Base-by-base conservation (phyloP, 2,888 invertebrate genomes). In the Dichetophora obliterata region DNA sequence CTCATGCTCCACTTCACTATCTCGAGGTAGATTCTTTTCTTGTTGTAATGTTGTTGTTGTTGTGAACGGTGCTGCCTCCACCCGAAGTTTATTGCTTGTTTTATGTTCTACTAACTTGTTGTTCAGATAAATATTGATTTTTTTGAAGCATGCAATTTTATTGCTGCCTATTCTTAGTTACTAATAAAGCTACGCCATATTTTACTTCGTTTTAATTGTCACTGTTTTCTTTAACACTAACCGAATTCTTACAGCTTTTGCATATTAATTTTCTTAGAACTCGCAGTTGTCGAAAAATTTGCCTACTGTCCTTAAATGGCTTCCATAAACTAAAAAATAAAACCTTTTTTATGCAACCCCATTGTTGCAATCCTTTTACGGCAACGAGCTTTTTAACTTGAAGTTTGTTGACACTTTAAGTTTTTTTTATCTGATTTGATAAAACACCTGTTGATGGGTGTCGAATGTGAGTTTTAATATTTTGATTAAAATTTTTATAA, bases 21-120 rank as follows among this genome's bases (percentile, higher is more conserved):
- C 84, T 84, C 84, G 88, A 88, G 88, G 88, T 88, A 89, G 88
- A 88, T 86, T 85, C 82, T 80, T 77, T 24, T 24, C 63, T n/a
- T 63, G 37, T 50, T 22, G n/a, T 79, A 22, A 59, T 65, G 19
- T 54, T 54, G 63, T 54, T 9, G 22, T 69, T 66, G 43, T 77
- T 75, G 75, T 78, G 77, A 61, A 72, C 63, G 31, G 57, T 78
- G 37, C 75, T 59, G 73, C 73, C 65, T 16, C n/a, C 50, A 16
- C 19, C 66, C 22, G 66, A 31, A 16, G n/a, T 48, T 31, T 31
- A 5, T 27, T 48, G 61, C 19, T 43, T 48, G 65, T 66, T 66
- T 14, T 24, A 43, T 9, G 1, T 50, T 22, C 27, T 16, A 48
- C 19, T 19, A 9, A 16, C 19, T 63, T 31, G 63, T 63, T 63